Conservation (phyloP, 2,113 vertebrate genomes). For the Xenopus laevis region DNA sequence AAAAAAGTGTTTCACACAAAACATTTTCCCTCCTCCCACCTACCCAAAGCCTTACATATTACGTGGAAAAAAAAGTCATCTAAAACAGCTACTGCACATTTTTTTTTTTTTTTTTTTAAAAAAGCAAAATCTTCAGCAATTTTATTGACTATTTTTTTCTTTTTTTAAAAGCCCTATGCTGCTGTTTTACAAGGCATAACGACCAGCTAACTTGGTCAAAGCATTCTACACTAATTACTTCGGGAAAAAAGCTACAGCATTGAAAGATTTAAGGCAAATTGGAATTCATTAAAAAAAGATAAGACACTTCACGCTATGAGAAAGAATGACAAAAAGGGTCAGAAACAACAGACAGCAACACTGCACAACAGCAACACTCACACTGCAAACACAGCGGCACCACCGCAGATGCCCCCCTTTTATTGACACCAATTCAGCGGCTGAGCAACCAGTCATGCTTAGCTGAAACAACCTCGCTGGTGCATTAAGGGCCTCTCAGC, state of each 20-base stretch:
- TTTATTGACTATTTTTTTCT: slow-evolving; percentile 85
- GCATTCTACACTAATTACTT: slow-evolving; percentile 79
- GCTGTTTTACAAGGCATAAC: slow-evolving; percentile 86
- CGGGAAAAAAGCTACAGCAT: slow-evolving; percentile 79
- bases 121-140: slow-evolving; percentile 82
- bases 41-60: slow-evolving; percentile 75
- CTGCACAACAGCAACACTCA: slow-evolving; percentile 86
- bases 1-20: slow-evolving; percentile 86
- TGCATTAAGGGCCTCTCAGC: slow-evolving; percentile 14
- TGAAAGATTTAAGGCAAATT: slow-evolving; percentile 95
- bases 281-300: slow-evolving; percentile 80
- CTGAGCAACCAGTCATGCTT: slow-evolving; percentile 12
- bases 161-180: slow-evolving; percentile 82
- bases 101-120: slow-evolving; percentile 45
- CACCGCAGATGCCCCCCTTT: slow-evolving; percentile 67
- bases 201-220: slow-evolving; percentile 79
- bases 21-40: slow-evolving; percentile 57
- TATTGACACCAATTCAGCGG: slow-evolving; percentile 50
- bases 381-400: slow-evolving; percentile 89
- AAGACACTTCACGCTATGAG: slow-evolving; percentile 79
- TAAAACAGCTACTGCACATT: slow-evolving; percentile 84
- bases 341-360: slow-evolving; percentile 78
- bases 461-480: not conserved
- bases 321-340: slow-evolving; percentile 75
- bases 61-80: slow-evolving; percentile 76